These are phyloP conservation scores for Sceloporus undulatus DNA, from an alignment of 2,113 vertebrate species.

Conservation along the genomic window DNA sequence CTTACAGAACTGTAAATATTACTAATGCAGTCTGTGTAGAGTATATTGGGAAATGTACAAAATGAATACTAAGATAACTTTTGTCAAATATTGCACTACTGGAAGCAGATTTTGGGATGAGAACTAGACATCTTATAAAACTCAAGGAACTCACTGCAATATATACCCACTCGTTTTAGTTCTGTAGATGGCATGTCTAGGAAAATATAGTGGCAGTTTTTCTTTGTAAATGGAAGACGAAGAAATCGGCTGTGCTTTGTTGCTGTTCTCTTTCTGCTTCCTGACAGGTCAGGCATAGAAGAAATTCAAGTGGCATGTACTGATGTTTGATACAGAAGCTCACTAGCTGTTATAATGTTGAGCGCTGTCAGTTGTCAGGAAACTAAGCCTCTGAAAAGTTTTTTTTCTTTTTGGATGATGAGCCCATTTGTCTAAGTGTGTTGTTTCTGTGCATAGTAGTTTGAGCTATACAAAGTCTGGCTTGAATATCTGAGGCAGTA, in stretches of 20 bases:
- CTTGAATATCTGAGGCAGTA: not conserved
- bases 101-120: not conserved
- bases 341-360: not conserved
- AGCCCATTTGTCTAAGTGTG: not conserved
- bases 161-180: not conserved
- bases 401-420: not conserved
- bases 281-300: not conserved
- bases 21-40: not conserved
- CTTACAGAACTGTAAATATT: not conserved
- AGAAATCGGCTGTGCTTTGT: not conserved
- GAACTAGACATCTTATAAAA: not conserved
- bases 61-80: not conserved
- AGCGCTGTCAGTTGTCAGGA: slow-evolving; percentile 4
- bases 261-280: not conserved
- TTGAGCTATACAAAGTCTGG: not conserved
- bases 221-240: rapidly evolving
- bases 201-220: not conserved
- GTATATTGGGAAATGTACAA: not conserved
- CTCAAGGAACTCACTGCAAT: not conserved
- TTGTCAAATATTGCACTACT: not conserved
- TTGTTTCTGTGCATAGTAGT: not conserved
- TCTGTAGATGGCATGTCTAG: not conserved
- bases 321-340: not conserved
- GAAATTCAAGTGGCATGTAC: not conserved
- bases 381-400: not conserved